Evolutionary conservation across 2,113 vertebrate species (phyloP), one percentile per base, ranked within the genome.

Genomic region (Pelmatolapia mariae): DNA sequence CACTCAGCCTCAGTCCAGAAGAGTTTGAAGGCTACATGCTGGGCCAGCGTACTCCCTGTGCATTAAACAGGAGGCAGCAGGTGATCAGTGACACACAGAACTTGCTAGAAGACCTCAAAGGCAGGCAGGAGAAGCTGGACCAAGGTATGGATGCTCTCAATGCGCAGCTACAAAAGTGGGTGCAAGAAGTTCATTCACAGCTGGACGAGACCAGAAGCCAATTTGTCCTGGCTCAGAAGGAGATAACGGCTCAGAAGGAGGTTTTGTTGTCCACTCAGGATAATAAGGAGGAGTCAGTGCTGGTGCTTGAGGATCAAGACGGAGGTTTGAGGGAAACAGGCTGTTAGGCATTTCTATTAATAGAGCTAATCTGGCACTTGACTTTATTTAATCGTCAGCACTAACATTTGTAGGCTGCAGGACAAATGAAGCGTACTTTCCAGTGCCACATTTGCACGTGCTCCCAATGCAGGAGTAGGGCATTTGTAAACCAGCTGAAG

Each of bases 21-120:
- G 96, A 97, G 92, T 97, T 97, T 80, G 95, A 95, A 7, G 88
- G 88, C 38, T 96, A 96, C 91, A 97, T 97, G 96, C 90, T 92
- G 82, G 94, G 93, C 47, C 92, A 91, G 53, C 91, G 80, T 9
- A 63, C 87, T 12, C 89, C 92, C 1, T 22, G 85, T 19, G 85
- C 2, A 7, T 56, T 54, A n/a, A 86, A 38, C 4, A 80, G 89
- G 84, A 89, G 93, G 52, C 80, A 88, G 45, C 89, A 92, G 40
- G 68, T 88, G 31, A 86, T 93, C 47, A 76, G 83, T 26, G 91
- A 89, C 45, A 96, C 95, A 31, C 93, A 93, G 19, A 86, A 95
- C 45, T 89, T 95, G 81, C 78, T 97, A n/a, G 94, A 95, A 4
- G 95, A 96, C 50, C 92, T 97, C 1, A 86, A 89, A 31, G 85